Evolutionary conservation across 2,888 invertebrate genomes (phyloP).

Genomic region (Drosophila putrida): DNA sequence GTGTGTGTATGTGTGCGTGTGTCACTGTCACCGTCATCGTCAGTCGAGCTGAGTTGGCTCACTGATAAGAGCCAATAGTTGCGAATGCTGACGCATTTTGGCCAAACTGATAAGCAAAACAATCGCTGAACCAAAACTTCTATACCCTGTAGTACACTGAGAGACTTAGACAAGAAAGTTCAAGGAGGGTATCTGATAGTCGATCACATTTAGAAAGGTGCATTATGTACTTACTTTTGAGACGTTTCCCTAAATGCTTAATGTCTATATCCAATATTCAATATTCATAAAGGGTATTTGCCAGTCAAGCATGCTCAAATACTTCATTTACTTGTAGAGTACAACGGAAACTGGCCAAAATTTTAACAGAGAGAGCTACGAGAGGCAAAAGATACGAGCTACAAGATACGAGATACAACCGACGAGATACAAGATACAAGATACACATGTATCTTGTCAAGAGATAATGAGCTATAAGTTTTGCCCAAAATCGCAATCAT

Average conservation of each 20-base stretch:
- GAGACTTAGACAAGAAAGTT: too few species aligned
- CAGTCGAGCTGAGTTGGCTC: conserved; percentile 15
- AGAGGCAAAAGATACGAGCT: conserved; percentile 13
- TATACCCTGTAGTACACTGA: conserved; percentile 17
- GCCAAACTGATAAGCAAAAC: conserved; percentile 67
- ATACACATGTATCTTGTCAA: conserved; percentile 58
- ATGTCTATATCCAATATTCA: too few species aligned
- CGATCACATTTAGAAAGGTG: not conserved
- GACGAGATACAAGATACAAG: conserved; percentile 42
- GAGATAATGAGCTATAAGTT: conserved; percentile 63
- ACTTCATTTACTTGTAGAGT: not conserved
- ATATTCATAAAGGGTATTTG: conserved; percentile 21
- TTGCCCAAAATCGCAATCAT: conserved; percentile 37
- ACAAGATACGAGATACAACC: conserved; percentile 40
- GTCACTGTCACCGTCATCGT: conserved; percentile 6
- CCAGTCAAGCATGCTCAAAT: not conserved
- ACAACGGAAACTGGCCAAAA: conserved; percentile 18
- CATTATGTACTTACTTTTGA: not conserved
- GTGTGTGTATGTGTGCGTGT: conserved; percentile 3
- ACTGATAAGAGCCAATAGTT: conserved; percentile 43
- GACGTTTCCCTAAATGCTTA: not conserved
- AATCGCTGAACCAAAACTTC: conserved; percentile 33
- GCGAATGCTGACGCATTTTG: conserved; percentile 72
- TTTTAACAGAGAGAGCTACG: not conserved
- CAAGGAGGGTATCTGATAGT: not conserved